Percentiles rank a stretch among this genome's conserved stretches.
Evolutionary conservation across 1,140 invertebrate species (phyloP).

Genomic region (Neodiprion virginianus): DNA sequence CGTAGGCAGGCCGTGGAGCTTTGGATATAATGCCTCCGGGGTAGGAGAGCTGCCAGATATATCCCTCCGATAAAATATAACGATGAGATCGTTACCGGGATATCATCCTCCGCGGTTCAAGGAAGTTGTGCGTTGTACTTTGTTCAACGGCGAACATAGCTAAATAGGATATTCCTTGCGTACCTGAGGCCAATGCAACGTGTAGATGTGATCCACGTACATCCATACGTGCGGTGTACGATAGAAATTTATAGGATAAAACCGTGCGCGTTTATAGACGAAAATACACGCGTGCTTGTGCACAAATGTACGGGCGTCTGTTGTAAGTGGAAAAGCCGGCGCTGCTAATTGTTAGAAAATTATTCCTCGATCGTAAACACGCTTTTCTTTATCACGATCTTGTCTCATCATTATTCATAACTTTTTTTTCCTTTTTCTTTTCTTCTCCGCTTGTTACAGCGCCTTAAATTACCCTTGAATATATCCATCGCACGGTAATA

Average conservation of each 20-base stretch:
- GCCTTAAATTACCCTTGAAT: no score
- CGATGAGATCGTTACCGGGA: constrained; percentile 14
- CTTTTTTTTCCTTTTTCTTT: no score
- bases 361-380: background rate
- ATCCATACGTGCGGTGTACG: background rate
- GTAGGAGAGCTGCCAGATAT: background rate
- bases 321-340: background rate
- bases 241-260: background rate
- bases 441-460: no score
- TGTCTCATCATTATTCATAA: background rate
- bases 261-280: background rate
- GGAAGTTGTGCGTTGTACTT: background rate
- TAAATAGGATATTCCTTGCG: background rate
- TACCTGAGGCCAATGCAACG: background rate
- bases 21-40: background rate
- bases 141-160: background rate
- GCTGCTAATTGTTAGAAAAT: constrained; percentile 4
- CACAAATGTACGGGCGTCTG: background rate
- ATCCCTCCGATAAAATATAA: constrained; percentile 10
- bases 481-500: no score
- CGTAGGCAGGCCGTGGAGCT: no score
- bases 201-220: background rate
- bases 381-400: background rate
- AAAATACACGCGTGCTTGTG: background rate
- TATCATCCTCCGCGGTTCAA: background rate